Conservation (phyloP, 92 coral and sea anemone species). For the Porites cylindrica region DNA sequence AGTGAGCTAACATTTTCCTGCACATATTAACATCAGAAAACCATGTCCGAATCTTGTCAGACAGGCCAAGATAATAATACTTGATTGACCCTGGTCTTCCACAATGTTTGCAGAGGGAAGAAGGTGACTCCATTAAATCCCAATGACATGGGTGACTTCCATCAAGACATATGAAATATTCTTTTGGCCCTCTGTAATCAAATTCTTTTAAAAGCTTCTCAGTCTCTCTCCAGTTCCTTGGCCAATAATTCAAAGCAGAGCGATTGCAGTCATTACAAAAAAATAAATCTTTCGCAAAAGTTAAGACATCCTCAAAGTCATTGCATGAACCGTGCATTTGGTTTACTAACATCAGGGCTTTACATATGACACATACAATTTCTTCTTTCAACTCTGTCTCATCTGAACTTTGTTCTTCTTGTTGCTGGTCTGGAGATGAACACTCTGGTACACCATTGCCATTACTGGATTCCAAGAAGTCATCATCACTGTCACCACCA, state of each 20-base stretch:
- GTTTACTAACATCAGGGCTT: no score
- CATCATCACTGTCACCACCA: background rate
- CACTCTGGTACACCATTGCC: background rate
- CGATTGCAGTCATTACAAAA: no score
- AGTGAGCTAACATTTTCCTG: conserved; percentile 66
- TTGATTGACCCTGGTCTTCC: conserved; percentile 45
- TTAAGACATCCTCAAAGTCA: conserved; percentile 11
- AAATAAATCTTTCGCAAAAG: no score
- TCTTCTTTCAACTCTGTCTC: no score
- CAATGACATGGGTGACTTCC: conserved; percentile 34
- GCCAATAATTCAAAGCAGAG: no score
- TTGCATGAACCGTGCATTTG: background rate
- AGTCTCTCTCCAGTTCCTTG: conserved; percentile 20
- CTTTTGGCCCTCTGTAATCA: conserved; percentile 60
- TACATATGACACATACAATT: no score
- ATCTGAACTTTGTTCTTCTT: no score
- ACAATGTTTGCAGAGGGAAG: conserved; percentile 51
- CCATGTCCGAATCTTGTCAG: conserved; percentile 69
- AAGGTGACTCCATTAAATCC: conserved; percentile 50
- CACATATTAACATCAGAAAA: conserved; percentile 56
- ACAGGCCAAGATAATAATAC: conserved; percentile 72
- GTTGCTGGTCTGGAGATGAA: background rate
- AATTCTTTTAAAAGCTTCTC: conserved; percentile 29
- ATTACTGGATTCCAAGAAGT: background rate
- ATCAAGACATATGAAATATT: conserved; percentile 58